Percentiles rank a stretch among this genome's conserved stretches.
Conservation (phyloP, 2,113 vertebrate genomes). For the Psophia crepitans region DNA sequence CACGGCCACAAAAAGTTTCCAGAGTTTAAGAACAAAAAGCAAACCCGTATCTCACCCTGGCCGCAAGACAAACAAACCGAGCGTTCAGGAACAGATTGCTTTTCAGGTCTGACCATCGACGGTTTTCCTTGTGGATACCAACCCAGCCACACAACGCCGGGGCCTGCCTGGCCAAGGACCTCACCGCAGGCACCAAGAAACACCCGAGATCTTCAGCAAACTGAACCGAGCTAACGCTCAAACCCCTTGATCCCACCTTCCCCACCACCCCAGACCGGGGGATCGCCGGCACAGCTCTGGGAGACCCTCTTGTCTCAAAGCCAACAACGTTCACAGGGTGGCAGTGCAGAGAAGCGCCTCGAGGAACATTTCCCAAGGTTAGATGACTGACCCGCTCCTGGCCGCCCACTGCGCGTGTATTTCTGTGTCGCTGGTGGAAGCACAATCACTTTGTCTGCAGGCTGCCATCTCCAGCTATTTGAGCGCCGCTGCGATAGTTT, state of each 20-base stretch:
- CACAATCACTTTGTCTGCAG: neutral
- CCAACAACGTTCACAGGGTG: accelerated
- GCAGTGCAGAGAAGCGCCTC: accelerated
- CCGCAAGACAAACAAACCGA: neutral
- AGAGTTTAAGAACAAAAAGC: neutral
- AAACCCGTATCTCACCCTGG: neutral
- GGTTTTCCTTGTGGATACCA: neutral
- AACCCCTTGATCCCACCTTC: neutral
- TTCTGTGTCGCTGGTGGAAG: neutral
- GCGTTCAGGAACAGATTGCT: neutral
- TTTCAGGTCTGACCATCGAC: neutral
- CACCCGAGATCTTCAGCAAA: neutral
- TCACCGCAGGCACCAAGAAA: neutral
- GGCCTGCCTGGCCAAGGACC: neutral
- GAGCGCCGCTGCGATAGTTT: neutral
- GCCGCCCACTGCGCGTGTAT: accelerated
- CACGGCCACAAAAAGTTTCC: neutral
- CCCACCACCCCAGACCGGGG: too few relatives aligned
- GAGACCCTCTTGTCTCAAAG: neutral
- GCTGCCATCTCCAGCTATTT: neutral
- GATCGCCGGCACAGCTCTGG: neutral
- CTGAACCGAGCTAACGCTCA: neutral
- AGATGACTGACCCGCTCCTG: accelerated
- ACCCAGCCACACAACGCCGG: accelerated
- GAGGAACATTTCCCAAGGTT: neutral